phyloP scores from a whole-genome alignment of 2,888 invertebrate species.

The Pemphredon lugubris region DNA sequence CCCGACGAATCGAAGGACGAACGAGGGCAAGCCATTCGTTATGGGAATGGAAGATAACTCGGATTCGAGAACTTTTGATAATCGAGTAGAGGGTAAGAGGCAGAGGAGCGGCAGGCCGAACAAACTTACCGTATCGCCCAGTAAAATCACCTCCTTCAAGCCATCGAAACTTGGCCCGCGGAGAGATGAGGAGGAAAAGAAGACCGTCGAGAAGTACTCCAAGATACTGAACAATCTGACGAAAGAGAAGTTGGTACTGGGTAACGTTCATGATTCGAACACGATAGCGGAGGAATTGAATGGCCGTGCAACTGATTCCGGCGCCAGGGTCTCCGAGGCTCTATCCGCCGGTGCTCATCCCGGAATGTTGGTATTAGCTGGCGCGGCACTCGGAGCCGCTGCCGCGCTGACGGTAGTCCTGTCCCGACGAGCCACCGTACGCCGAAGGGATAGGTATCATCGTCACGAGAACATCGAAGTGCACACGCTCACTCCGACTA shows the following conservation, averaged over 20 bases:
- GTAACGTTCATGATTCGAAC: slow-evolving; percentile 63
- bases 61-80: slow-evolving; percentile 52
- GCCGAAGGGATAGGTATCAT: slow-evolving; percentile 72
- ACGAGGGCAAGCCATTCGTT: slow-evolving; percentile 43
- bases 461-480: slow-evolving; percentile 84
- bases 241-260: slow-evolving; percentile 37
- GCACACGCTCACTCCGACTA: slow-evolving; percentile 83
- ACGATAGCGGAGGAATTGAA: slow-evolving; percentile 75
- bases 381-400: slow-evolving; percentile 83
- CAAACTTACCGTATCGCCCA: slow-evolving; percentile 37
- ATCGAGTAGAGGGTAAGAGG: slow-evolving; percentile 47
- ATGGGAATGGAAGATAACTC: slow-evolving; percentile 23
- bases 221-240: slow-evolving; percentile 39
- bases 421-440: slow-evolving; percentile 78
- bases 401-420: slow-evolving; percentile 82
- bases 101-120: slow-evolving; percentile 29
- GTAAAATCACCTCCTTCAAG: slow-evolving; percentile 26
- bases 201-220: slow-evolving; percentile 34
- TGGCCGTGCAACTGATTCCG: slow-evolving; percentile 72
- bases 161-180: slow-evolving; percentile 28
- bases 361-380: slow-evolving; percentile 83
- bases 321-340: slow-evolving; percentile 69
- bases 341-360: slow-evolving; percentile 81
- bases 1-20: slow-evolving; percentile 19
- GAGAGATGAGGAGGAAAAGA: slow-evolving; percentile 17